Conservation (phyloP, 2,888 invertebrate genomes). For the Drosophila colorata region DNA sequence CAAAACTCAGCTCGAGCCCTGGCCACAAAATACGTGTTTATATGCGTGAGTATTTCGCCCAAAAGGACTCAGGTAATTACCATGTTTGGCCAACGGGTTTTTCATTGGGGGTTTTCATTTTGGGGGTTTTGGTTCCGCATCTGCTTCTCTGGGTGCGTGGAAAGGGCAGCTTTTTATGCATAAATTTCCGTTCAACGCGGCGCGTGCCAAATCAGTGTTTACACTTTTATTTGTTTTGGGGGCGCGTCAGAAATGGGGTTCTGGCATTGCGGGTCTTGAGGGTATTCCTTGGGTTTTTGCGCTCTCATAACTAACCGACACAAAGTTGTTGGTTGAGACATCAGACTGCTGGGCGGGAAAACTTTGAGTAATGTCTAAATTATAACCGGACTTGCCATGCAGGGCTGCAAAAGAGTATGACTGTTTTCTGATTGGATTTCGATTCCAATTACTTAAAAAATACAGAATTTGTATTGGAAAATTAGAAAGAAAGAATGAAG, state of each 20-base stretch:
- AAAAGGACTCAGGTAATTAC: slow-evolving; percentile 80
- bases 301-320: slow-evolving; percentile 45
- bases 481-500: no score
- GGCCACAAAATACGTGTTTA: slow-evolving; percentile 76
- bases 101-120: slow-evolving; percentile 9
- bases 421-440: no score
- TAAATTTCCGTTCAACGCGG: slow-evolving; percentile 69
- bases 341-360: slow-evolving; percentile 44
- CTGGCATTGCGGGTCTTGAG: slow-evolving; percentile 17
- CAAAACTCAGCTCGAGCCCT: slow-evolving; percentile 6
- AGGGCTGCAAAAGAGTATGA: slow-evolving; percentile 15
- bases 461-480: no score
- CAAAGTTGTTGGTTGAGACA: slow-evolving; percentile 58
- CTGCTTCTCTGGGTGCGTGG: slow-evolving; percentile 17
- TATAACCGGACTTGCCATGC: slow-evolving; percentile 28
- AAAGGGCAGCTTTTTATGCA: slow-evolving; percentile 58
- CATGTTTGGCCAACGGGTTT: slow-evolving; percentile 72
- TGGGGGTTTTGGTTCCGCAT: slow-evolving; percentile 31
- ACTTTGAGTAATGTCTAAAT: slow-evolving; percentile 74
- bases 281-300: slow-evolving; percentile 32
- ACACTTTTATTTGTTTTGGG: slow-evolving; percentile 75
- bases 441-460: no score
- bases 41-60: slow-evolving; percentile 75
- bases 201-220: slow-evolving; percentile 80
- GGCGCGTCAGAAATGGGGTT: not conserved